Evolutionary conservation across 2,888 invertebrate genomes (phyloP), one percentile per base, ranked within the genome.

Genomic region (Cordylochernes scorpioides): DNA sequence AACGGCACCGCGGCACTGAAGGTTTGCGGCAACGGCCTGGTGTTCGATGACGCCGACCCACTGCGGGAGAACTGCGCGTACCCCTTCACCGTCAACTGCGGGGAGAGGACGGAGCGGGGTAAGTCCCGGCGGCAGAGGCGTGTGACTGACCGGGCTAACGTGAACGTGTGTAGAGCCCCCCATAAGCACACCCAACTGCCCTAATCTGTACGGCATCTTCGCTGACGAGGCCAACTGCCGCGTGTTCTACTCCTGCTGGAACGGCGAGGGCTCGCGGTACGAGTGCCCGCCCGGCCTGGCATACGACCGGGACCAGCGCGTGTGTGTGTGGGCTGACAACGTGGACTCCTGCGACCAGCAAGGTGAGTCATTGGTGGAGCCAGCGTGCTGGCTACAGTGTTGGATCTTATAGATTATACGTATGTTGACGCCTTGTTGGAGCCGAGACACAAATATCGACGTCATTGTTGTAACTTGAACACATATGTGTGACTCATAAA

Each of bases 211-310:
- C 55, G 84, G 84, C 48, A 82, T 84, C 60, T 84, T 82, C 65
- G 58, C 78, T 39, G 82, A 84, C 50, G 72, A 69, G 31, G 60
- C 59, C 44, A 75, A 78, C 55, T 84, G 84, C 53, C 77, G 80
- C 28, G 72, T 74, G 10, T 84, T 84, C 71, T 84, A 82, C 77
- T 82, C 80, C 58, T 84, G 84, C 57, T 84, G 84, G 82, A 80
- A 78, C 58, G 84, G 84, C 29, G 82, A 84, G 53, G 70, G 82
- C 4, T 78, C 78, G 50, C 67, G 75, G 47, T 84, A 84, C 58
- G 78, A 82, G 55, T 84, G 84, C 62, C 78, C 82, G 44, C 82
- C 84, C 45, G 84, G 84, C 44, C 64, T 84, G 28, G 84, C 82
- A 41, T 84, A 84, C 62, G 77, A 88, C 62, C 66, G 80, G 43